Conservation (phyloP, 1,140 invertebrate genomes). For the Drosophila bocki region DNA sequence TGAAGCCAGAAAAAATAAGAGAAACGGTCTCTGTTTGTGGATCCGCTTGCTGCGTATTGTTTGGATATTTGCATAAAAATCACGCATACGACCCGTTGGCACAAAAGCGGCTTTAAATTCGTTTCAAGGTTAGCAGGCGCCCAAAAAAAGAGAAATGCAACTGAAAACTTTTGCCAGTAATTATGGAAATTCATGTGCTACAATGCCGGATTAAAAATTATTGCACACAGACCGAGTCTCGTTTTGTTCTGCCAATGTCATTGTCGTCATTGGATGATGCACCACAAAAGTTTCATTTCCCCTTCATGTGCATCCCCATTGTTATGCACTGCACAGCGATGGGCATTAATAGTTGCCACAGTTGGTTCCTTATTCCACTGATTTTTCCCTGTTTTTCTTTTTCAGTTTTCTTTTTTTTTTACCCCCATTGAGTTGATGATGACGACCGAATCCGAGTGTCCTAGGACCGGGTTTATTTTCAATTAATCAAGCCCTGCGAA, state of each 20-base stretch:
- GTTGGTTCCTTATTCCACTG: conserved; percentile 24
- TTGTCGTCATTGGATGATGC: conserved; percentile 50
- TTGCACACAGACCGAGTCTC: conserved; percentile 43
- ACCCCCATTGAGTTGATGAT: conserved; percentile 28
- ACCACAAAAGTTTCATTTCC: conserved; percentile 68
- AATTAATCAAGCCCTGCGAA: conserved; percentile 69
- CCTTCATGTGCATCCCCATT: conserved; percentile 61
- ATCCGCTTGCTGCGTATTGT: conserved; percentile 64
- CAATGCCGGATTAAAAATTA: conserved; percentile 61
- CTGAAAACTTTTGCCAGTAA: conserved; percentile 53
- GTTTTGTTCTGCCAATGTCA: conserved; percentile 59
- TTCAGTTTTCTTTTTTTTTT: conserved; percentile 17
- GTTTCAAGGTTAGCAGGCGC: conserved; percentile 60
- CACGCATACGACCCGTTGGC: conserved; percentile 58
- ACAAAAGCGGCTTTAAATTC: conserved; percentile 55
- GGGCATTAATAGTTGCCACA: conserved; percentile 71
- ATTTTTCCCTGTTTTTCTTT: conserved; percentile 40
- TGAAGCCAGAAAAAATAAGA: conserved; percentile 33
- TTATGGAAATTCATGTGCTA: conserved; percentile 74
- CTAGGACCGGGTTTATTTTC: conserved; percentile 67
- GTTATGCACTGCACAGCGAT: conserved; percentile 68
- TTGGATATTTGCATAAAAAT: conserved; percentile 76
- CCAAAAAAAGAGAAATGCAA: conserved; percentile 15
- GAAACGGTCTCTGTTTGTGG: conserved; percentile 52
- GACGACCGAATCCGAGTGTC: conserved; percentile 33